Conservation (phyloP, 1,140 invertebrate genomes). For the Nylanderia fulva region DNA sequence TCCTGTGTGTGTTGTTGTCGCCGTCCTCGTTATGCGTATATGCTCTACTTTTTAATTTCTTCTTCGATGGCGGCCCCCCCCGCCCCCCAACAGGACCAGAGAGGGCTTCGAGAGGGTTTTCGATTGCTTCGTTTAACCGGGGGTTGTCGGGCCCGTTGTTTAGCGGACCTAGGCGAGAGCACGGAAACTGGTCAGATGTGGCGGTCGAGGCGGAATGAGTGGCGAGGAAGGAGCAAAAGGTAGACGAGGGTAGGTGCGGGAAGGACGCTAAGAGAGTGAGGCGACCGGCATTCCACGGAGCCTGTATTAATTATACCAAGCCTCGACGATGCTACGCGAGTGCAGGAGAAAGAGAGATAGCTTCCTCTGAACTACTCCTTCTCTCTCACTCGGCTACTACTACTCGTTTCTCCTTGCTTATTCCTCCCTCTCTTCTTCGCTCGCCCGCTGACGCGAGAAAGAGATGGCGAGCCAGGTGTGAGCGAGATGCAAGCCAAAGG, state of each 20-base stretch:
- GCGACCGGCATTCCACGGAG: constrained; percentile 84
- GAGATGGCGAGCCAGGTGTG: neutral
- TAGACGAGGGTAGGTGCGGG: constrained; percentile 62
- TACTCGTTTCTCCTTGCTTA: constrained; percentile 38
- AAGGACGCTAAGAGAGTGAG: constrained; percentile 77
- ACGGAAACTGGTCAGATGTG: constrained; percentile 73
- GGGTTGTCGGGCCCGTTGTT: constrained; percentile 40
- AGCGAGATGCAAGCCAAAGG: constrained; percentile 11
- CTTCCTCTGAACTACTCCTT: constrained; percentile 36
- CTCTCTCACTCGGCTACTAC: constrained; percentile 52
- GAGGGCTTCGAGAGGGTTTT: constrained; percentile 2
- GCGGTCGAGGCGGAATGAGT: constrained; percentile 53
- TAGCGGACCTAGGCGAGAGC: constrained; percentile 69
- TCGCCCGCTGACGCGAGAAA: constrained; percentile 18
- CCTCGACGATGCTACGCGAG: constrained; percentile 77
- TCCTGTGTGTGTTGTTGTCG: constrained; percentile 24
- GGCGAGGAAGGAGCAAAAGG: constrained; percentile 64
- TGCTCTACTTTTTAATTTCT: constrained; percentile 65
- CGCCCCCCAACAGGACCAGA: constrained; percentile 44
- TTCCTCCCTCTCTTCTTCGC: constrained; percentile 38
- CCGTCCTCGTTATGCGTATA: constrained; percentile 57
- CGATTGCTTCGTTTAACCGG: constrained; percentile 4
- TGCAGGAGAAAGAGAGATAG: constrained; percentile 26
- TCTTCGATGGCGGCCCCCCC: constrained; percentile 26
- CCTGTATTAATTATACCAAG: constrained; percentile 85